These are phyloP conservation scores for Nasonia oneida DNA, from an alignment of 2,888 invertebrate genomes.

Conservation along the genomic window DNA sequence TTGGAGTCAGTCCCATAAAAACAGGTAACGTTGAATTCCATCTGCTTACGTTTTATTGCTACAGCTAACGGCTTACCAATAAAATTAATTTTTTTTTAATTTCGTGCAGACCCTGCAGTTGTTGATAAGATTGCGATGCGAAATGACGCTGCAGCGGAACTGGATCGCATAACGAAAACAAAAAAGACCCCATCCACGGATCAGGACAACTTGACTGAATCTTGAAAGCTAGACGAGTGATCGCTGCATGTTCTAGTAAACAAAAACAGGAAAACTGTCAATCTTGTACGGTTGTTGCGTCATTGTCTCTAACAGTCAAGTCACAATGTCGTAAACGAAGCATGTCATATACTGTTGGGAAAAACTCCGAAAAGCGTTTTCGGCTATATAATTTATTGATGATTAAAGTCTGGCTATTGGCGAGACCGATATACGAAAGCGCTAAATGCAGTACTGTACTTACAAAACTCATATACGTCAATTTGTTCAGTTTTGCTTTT, in stretches of 20 bases:
- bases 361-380: conserved; percentile 47
- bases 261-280: conserved; percentile 35
- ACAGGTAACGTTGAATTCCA: conserved; percentile 62
- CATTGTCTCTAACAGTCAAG: conserved; percentile 52
- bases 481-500: conserved; percentile 55
- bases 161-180: conserved; percentile 91
- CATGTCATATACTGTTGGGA: conserved; percentile 54
- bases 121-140: conserved; percentile 88
- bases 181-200: conserved; percentile 81
- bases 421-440: conserved; percentile 30
- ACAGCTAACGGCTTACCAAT: neutral
- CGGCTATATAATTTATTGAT: conserved; percentile 52
- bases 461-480: conserved; percentile 50
- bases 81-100: neutral
- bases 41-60: neutral
- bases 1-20: conserved; percentile 71
- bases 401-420: conserved; percentile 1
- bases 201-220: conserved; percentile 74
- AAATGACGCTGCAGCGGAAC: conserved; percentile 94
- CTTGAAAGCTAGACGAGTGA: conserved; percentile 65
- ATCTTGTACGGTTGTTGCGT: conserved; percentile 35
- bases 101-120: conserved; percentile 70
- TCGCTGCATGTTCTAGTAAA: conserved; percentile 34
- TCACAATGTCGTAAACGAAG: conserved; percentile 54
- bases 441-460: conserved; percentile 57